Conservation (phyloP, 2,797 vertebrate species). For the Manis crassicaudata region DNA sequence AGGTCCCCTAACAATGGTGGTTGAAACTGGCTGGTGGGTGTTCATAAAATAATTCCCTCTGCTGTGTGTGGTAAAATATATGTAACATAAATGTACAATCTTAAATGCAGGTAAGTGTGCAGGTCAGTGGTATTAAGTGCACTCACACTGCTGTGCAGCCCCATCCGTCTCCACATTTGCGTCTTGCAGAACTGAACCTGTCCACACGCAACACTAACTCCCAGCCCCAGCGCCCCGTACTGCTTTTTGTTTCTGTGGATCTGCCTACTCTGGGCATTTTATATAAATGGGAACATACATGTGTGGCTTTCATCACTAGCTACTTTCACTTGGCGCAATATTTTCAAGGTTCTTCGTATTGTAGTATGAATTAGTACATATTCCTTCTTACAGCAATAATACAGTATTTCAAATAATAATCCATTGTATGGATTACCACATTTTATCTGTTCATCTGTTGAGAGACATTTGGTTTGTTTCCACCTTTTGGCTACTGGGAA, state of each 20-base stretch:
- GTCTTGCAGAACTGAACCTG: neutral
- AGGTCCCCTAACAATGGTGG: neutral
- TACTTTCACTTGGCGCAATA: neutral
- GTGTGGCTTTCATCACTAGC: too few relatives aligned
- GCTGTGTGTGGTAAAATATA: neutral
- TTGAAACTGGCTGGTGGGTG: too few relatives aligned
- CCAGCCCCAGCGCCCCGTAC: neutral
- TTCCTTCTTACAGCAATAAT: neutral
- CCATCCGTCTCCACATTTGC: too few relatives aligned
- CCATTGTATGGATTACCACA: rapidly evolving
- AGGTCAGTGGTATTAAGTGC: neutral
- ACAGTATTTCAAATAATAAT: neutral
- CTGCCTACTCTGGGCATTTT: neutral
- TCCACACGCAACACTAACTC: neutral
- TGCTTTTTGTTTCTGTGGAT: neutral
- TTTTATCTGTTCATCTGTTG: too few relatives aligned
- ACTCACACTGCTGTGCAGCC: too few relatives aligned
- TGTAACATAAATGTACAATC: neutral
- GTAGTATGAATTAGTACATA: too few relatives aligned
- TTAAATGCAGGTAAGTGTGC: neutral
- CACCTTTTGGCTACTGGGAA: neutral
- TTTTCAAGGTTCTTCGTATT: neutral
- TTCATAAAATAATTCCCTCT: neutral
- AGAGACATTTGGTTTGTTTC: neutral
- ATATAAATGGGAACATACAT: neutral